Percentiles rank a stretch among this genome's conserved stretches.
Conservation (phyloP, 2,113 vertebrate species). For the Psittacus erithacus region DNA sequence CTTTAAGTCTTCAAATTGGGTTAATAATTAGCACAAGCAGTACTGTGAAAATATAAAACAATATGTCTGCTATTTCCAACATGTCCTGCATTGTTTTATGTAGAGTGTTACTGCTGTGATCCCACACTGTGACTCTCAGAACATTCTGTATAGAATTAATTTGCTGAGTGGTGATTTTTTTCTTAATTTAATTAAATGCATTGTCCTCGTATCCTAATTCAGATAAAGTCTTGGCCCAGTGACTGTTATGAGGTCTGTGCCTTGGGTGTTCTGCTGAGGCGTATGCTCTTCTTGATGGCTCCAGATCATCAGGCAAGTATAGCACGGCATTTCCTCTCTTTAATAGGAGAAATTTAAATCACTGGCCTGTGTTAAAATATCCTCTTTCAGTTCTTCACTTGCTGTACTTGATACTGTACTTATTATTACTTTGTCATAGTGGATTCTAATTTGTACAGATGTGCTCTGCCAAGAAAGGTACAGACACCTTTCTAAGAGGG, state of each 20-base stretch:
- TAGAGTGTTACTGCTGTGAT: background rate
- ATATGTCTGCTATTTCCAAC: background rate
- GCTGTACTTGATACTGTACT: background rate
- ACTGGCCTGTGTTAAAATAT: background rate
- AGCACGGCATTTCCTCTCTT: background rate
- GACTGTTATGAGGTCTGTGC: slow-evolving; percentile 78
- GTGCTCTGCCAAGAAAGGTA: background rate
- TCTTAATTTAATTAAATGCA: background rate
- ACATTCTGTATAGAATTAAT: background rate
- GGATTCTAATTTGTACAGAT: background rate
- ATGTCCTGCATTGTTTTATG: background rate
- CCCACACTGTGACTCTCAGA: background rate
- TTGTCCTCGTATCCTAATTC: background rate
- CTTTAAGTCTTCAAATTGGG: background rate
- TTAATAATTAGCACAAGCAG: background rate
- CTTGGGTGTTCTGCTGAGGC: slow-evolving; percentile 82
- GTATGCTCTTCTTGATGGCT: slow-evolving; percentile 91
- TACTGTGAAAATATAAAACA: background rate
- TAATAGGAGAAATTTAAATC: background rate
- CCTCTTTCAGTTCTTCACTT: background rate
- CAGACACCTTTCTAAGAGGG: background rate
- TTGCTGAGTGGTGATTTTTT: background rate
- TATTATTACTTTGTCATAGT: background rate
- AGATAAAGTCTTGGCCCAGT: slow-evolving; percentile 78
- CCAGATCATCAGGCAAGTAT: slow-evolving; percentile 87